Evolutionary conservation across 2,888 invertebrate genomes (phyloP), one percentile per base, ranked within the genome.

Genomic region (Exocentrus adspersus): DNA sequence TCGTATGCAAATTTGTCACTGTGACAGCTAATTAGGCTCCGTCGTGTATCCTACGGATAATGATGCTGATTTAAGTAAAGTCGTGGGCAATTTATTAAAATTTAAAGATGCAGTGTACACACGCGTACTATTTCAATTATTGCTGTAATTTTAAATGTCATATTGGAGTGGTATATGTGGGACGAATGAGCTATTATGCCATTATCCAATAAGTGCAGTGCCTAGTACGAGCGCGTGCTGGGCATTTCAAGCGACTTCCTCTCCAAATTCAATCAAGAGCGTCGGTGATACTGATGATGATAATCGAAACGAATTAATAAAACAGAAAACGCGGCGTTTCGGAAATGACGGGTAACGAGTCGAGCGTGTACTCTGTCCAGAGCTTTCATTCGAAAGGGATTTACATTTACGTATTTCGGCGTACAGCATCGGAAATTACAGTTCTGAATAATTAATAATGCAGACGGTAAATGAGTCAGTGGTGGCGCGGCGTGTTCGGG

Each of bases 151-250:
- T 46, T 45, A 46, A 60, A 53, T 53, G 60, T 21, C 60, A 60
- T 58, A 28, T 51, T 17, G 24, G 54, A 48, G 53, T 54, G 61
- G 51, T 52, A 48, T n/a, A n/a, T 59, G 65, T 63, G 58, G 65
- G 64, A 65, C n/a, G n/a, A n/a, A n/a, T 60, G 67, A 66, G 69
- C 64, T 62, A 19, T 59, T 66, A 57, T 71, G 65, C 69, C 67
- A 68, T 71, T 72, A 75, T 72, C 70, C 68, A 72, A 75, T 75
- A 69, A 73, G 70, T 69, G 67, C 64, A 58, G 50, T 62, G 58
- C n/a, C n/a, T n/a, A n/a, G 62, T 57, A 61, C 52, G 61, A 56
- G 65, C 68, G 62, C 68, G 72, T 72, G 75, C 61, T 57, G 37
- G 10, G 65, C 63, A 63, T 68, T 63, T 54, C 56, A 56, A 69